phyloP scores from a whole-genome alignment of 2,888 invertebrate species.

The Arenicola marina region DNA sequence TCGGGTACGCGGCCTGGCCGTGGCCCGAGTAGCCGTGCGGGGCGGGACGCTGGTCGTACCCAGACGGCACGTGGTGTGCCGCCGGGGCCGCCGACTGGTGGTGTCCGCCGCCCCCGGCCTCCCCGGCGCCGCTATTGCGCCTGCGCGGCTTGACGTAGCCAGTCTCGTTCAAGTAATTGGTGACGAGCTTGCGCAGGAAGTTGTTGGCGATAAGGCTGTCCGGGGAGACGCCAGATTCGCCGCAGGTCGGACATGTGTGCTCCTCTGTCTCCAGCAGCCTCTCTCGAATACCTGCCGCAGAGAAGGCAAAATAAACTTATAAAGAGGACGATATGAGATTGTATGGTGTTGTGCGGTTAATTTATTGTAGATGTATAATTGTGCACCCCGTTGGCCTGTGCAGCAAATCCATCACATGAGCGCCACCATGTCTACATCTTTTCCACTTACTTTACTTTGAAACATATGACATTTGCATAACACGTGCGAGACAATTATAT shows the following conservation, averaged over 20 bases:
- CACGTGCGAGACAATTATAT: too few species aligned
- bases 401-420: too few species aligned
- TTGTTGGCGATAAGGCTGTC: conserved; percentile 81
- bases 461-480: too few species aligned
- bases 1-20: not conserved
- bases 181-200: conserved; percentile 85
- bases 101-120: not conserved
- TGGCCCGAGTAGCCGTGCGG: not conserved
- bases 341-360: too few species aligned
- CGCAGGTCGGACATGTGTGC: conserved; percentile 87
- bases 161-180: conserved; percentile 87
- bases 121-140: not conserved
- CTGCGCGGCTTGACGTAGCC: conserved; percentile 69
- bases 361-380: too few species aligned
- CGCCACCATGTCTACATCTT: too few species aligned
- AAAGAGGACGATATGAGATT: too few species aligned
- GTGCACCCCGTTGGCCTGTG: too few species aligned
- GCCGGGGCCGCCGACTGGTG: not conserved
- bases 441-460: too few species aligned
- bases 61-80: not conserved
- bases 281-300: conserved; percentile 78
- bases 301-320: not conserved
- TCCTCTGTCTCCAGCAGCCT: conserved; percentile 89
- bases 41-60: too few species aligned
- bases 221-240: conserved; percentile 89